Base-by-base conservation (phyloP, 2,888 invertebrate genomes). In the Labia minor region DNA sequence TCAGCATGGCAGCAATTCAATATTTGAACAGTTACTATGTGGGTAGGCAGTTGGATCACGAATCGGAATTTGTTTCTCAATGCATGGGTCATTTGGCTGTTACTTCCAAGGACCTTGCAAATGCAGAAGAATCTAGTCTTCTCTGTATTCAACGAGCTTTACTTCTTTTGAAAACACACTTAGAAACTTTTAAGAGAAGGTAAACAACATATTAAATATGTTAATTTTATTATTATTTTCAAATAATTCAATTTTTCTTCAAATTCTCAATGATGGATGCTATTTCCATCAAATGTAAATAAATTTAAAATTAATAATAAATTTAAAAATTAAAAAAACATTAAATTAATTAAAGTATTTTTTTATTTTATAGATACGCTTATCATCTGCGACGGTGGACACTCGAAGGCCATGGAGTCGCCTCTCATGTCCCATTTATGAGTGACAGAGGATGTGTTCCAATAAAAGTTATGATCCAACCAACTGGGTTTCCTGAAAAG, bases 21-120 rank as follows among this genome's bases (percentile, higher is more conserved):
- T 94, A 94, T 76, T 83, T 96, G 67, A 96, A 95, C 77, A 89
- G 89, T 74, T 95, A 93, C 78, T 96, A 95, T 78, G 93, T 95
- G 86, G 91, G 92, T 6, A 90, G 93, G 69, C 91, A 92, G 74
- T 77, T 95, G 62, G 90, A 93, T 71, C 88, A 92, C 73, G 95
- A 95, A 78, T 89, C 90, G 68, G 95, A 95, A 75, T 96, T 96
- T 77, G 90, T 96, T 0, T 86, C 91, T 61, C 89, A 93, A 71
- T 95, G 95, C 76, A 95, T 95, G 95, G 89, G 89, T 65, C 92
- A 93, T 77, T 81, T 95, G 62, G 88, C 89, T 33, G 90, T 89
- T 61, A 91, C 93, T 0, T 88, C 91, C 0, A 86, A 86, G 72
- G 87, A 90, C 70, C 80, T 92, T 1, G 78, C 70, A 73, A 79